Evolutionary conservation across 2,888 invertebrate species (phyloP), one percentile per base, ranked within the genome.

Genomic region (Lingula anatina): DNA sequence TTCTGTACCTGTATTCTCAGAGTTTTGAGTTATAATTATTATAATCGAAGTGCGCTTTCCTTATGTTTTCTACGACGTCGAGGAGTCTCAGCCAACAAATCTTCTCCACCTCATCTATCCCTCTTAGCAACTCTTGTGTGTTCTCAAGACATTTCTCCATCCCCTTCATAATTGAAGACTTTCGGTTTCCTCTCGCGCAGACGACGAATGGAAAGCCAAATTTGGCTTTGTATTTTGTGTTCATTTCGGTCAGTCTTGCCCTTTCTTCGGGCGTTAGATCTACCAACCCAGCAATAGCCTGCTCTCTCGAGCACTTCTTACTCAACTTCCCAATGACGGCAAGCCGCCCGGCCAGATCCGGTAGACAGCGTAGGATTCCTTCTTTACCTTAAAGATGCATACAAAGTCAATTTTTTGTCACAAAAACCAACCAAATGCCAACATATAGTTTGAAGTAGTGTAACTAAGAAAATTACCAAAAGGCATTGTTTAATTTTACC

Each of bases 151-250:
- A 18, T n/a, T 18, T 5, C 25, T 25, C 39, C 18, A 55, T 18
- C 7, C 48, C 53, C 18, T 28, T 38, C 38, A 55, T 12, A 20
- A 55, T 55, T 26, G 51, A 43, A 9, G 38, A 39, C 40, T 55
- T 56, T 28, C 51, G 54, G 40, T 56, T 55, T 21, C 51, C 40
- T 15, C 49, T 40, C 1, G 41, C 51, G 24, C 54, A 54, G 28
- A 55, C 46, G 25, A 56, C 54, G 44, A 56, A 56, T 12, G 56
- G 56, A 25, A 56, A 51, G 18, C 45, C 44, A 49, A 56, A 56
- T 28, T 56, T 56, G 5, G n/a, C 23, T 23, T 41, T 56, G 41
- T 56, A 56, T 25, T 18, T 20, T 7, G 18, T n/a, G 40, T 55
- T 55, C 18, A 28, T n/a, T n/a, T 24, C 21, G n/a, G 23, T 26